These are phyloP conservation scores for Scaptomyza pallida DNA, from an alignment of 1,140 invertebrate genomes.

Conservation along the genomic window DNA sequence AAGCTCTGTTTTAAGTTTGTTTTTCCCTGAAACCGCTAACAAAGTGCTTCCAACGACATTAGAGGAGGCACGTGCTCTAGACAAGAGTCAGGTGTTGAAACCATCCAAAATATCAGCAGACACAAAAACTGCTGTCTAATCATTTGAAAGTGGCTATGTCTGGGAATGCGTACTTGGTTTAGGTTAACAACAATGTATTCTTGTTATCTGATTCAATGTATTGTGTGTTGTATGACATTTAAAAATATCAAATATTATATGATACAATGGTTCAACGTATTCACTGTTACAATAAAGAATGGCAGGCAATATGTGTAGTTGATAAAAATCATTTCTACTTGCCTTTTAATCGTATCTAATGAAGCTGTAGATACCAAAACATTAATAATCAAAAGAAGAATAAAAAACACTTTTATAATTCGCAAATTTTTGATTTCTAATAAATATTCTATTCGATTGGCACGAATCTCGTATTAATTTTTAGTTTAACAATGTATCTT, in stretches of 20 bases:
- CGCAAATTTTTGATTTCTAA: slow-evolving; percentile 16
- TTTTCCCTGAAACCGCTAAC: slow-evolving; percentile 85
- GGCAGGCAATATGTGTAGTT: background rate
- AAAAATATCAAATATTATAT: slow-evolving; percentile 14
- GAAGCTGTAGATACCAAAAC: too few relatives aligned
- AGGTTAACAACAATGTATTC: slow-evolving; percentile 20
- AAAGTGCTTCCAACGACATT: slow-evolving; percentile 88
- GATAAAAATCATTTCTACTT: background rate
- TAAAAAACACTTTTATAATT: slow-evolving; percentile 1
- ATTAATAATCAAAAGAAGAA: background rate
- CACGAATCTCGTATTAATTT: too few relatives aligned
- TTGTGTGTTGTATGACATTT: slow-evolving; percentile 16
- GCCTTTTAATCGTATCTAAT: slow-evolving; percentile 31
- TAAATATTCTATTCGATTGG: slow-evolving; percentile 11
- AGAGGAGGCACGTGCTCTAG: slow-evolving; percentile 87
- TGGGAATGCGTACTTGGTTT: slow-evolving; percentile 1
- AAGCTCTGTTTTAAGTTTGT: slow-evolving; percentile 86
- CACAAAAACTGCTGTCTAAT: slow-evolving; percentile 50
- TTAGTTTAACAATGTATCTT: too few relatives aligned
- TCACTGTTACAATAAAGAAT: too few relatives aligned
- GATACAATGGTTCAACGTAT: too few relatives aligned
- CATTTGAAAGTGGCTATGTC: background rate
- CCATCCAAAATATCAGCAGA: background rate
- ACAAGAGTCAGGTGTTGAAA: slow-evolving; percentile 47
- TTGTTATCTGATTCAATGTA: background rate